phyloP scores from a whole-genome alignment of 2,888 invertebrate species.

The Eristalis intricaria region DNA sequence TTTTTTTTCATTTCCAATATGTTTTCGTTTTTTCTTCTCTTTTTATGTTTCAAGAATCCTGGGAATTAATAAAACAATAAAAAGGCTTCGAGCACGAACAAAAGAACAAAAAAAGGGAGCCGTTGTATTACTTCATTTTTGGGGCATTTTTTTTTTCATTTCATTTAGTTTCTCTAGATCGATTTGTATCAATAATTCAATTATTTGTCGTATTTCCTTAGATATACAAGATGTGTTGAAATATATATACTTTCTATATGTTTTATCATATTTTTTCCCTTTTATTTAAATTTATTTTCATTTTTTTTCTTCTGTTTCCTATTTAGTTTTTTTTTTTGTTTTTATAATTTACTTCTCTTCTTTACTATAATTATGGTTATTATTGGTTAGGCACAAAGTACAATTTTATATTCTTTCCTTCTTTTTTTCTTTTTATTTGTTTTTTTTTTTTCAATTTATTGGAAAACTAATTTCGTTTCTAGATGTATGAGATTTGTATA shows the following conservation, averaged over 20 bases:
- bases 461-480: slow-evolving; percentile 44
- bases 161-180: slow-evolving; percentile 43
- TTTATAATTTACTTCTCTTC: slow-evolving; percentile 72
- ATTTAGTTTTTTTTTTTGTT: slow-evolving; percentile 58
- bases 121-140: background rate
- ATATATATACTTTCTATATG: slow-evolving; percentile 48
- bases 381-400: slow-evolving; percentile 80
- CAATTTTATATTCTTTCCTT: slow-evolving; percentile 73
- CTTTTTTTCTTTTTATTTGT: slow-evolving; percentile 36
- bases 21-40: background rate
- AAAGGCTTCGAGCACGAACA: slow-evolving; percentile 1
- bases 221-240: slow-evolving; percentile 63
- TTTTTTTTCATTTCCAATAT: slow-evolving; percentile 42
- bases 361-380: slow-evolving; percentile 73
- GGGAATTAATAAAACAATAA: background rate
- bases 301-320: slow-evolving; percentile 52
- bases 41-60: background rate
- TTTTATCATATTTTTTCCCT: slow-evolving; percentile 24
- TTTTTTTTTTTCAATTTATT: slow-evolving; percentile 61
- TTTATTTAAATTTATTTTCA: slow-evolving; percentile 38
- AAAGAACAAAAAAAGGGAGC: slow-evolving; percentile 19
- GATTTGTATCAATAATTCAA: slow-evolving; percentile 49
- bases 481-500: slow-evolving; percentile 24
- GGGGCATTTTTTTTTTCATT: slow-evolving; percentile 2
- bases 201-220: slow-evolving; percentile 70